Percentiles rank a stretch among this genome's conserved stretches.
Conservation (phyloP, 1,140 invertebrate genomes). For the Eurytemora carolleeae region DNA sequence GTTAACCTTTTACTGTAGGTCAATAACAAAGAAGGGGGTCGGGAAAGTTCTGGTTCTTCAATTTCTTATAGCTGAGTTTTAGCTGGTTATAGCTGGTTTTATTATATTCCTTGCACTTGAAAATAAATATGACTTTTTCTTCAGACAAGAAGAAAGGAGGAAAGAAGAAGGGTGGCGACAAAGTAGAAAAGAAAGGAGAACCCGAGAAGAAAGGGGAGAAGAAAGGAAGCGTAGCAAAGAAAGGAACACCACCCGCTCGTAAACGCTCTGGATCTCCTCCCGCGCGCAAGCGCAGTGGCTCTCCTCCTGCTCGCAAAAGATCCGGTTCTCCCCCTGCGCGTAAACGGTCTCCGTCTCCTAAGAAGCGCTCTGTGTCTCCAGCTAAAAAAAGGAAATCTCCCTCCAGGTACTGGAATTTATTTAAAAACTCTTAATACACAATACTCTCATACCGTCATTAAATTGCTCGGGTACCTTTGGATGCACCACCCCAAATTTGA, state of each 20-base stretch:
- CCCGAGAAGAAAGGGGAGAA: background rate
- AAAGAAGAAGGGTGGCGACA: background rate
- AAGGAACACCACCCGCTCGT: background rate
- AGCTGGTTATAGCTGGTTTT: background rate
- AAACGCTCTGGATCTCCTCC: background rate
- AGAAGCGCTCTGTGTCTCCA: background rate
- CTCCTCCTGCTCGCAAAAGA: background rate
- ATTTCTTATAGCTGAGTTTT: background rate
- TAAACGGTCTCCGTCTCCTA: background rate
- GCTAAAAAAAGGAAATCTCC: background rate
- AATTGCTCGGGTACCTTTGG: background rate
- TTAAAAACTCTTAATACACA: background rate
- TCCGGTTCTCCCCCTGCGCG: background rate
- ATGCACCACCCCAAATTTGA: background rate
- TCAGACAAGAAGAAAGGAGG: background rate
- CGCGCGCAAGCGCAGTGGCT: too few species aligned
- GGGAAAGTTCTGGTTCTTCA: too few species aligned
- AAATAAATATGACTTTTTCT: background rate
- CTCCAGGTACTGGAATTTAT: background rate
- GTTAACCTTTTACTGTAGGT: too few species aligned
- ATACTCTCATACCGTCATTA: background rate
- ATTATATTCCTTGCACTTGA: background rate
- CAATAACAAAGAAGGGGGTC: too few species aligned
- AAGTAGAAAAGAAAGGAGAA: background rate
- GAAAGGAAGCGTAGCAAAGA: background rate